Evolutionary conservation across 2,797 vertebrate genomes (phyloP).

Genomic region (Triplophysa bombifrons): DNA sequence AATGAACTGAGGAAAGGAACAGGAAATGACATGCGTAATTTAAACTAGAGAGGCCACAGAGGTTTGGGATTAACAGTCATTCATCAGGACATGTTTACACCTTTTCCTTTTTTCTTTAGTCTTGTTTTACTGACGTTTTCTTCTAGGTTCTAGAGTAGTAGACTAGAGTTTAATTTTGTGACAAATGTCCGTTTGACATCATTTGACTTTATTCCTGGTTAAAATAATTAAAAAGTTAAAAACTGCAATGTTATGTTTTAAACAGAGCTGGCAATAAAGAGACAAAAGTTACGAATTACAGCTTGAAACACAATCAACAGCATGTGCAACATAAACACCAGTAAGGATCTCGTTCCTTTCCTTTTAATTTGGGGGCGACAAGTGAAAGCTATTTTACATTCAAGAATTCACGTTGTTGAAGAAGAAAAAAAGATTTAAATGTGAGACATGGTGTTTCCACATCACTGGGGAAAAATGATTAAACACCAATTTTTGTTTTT

Average conservation of each 20-base stretch:
- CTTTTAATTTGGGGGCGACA: too few species aligned
- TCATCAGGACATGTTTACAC: constrained; percentile 36
- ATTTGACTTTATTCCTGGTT: too few species aligned
- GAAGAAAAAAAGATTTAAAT: background rate
- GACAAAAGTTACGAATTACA: too few species aligned
- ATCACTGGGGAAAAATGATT: background rate
- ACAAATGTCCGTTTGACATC: too few species aligned
- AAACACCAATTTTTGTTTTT: background rate
- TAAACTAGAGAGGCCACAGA: constrained; percentile 48
- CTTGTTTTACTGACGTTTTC: constrained; percentile 15
- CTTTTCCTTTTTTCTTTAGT: constrained; percentile 47
- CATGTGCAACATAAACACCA: too few species aligned
- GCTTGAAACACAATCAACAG: too few species aligned
- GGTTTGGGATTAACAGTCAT: constrained; percentile 59
- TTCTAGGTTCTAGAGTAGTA: too few species aligned
- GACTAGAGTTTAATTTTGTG: too few species aligned
- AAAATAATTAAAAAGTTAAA: too few species aligned
- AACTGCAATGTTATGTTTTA: too few species aligned
- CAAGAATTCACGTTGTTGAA: background rate
- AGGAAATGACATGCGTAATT: constrained; percentile 61
- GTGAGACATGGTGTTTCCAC: background rate
- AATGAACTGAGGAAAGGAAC: constrained; percentile 56
- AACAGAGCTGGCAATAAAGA: too few species aligned
- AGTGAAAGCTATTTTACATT: background rate
- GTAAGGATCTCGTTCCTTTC: too few species aligned